Evolutionary conservation across 2,797 vertebrate species (phyloP).

Genomic region (Melanotaenia maccullochi): DNA sequence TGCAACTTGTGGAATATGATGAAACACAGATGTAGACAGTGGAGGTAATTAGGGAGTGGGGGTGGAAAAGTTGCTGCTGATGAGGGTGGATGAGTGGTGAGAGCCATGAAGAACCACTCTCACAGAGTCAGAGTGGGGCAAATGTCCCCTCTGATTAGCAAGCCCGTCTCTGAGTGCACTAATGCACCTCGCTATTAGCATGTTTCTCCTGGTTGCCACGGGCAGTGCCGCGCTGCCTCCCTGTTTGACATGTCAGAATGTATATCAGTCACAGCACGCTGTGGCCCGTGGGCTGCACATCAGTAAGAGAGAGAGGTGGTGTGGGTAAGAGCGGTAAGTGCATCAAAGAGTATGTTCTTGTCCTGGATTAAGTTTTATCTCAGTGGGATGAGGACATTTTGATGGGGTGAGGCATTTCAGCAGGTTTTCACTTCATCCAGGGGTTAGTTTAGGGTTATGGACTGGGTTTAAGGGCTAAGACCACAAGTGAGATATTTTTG

Average conservation of each 20-base stretch:
- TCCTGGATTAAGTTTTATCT: constrained; percentile 63
- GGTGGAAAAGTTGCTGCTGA: constrained; percentile 7
- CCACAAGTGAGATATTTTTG: neutral
- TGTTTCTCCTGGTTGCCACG: constrained; percentile 82
- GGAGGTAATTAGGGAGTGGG: constrained; percentile 20
- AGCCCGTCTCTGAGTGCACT: constrained; percentile 73
- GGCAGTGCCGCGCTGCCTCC: constrained; percentile 72
- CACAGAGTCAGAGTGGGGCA: constrained; percentile 48
- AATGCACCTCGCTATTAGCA: constrained; percentile 85
- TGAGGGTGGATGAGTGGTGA: constrained; percentile 24
- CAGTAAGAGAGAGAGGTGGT: constrained; percentile 25
- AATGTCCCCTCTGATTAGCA: constrained; percentile 77
- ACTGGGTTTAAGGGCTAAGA: neutral
- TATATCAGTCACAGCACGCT: constrained; percentile 75
- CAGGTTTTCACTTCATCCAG: constrained; percentile 32
- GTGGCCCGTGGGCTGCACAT: constrained; percentile 61
- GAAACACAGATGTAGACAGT: neutral
- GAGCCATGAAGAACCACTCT: constrained; percentile 59
- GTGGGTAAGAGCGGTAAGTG: constrained; percentile 54
- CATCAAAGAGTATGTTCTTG: constrained; percentile 54
- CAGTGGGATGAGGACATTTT: constrained; percentile 51
- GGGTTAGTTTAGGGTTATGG: constrained; percentile 33
- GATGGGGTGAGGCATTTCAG: constrained; percentile 36
- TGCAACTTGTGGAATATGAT: neutral
- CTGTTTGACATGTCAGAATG: constrained; percentile 75